Conservation (phyloP, 2,797 vertebrate genomes). For the Esox lucius region DNA sequence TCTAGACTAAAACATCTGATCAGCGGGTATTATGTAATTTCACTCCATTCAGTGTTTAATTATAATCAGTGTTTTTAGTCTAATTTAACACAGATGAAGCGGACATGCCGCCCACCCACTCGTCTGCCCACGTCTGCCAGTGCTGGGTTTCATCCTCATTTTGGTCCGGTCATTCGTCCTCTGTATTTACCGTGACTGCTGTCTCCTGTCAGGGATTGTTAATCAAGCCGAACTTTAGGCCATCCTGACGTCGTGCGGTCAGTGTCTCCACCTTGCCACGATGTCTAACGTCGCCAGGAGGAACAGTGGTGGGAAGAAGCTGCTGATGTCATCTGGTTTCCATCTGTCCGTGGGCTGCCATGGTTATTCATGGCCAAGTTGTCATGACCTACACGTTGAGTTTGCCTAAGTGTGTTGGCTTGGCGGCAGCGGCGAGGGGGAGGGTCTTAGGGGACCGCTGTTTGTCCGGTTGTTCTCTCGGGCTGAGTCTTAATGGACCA, state of each 20-base stretch:
- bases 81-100: no score
- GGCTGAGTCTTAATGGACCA: not conserved
- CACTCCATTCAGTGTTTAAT: no score
- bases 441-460: no score
- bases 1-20: no score
- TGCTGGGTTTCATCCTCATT: conserved; percentile 31
- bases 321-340: conserved; percentile 31
- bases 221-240: conserved; percentile 24
- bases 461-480: not conserved
- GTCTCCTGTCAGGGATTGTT: conserved; percentile 20
- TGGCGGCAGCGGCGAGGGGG: not conserved
- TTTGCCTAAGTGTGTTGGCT: not conserved
- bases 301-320: conserved; percentile 27
- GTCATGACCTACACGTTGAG: not conserved
- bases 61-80: no score
- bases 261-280: conserved; percentile 64
- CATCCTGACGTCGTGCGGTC: conserved; percentile 32
- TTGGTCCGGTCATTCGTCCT: conserved; percentile 10
- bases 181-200: conserved; percentile 22
- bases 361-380: conserved; percentile 6
- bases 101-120: no score
- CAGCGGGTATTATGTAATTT: no score
- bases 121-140: conserved; percentile 42
- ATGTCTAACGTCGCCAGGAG: conserved; percentile 53
- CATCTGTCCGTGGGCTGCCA: conserved; percentile 45